A percentile compares a stretch with the other conserved stretches of the same genome.
phyloP scores from a whole-genome alignment of 1,140 invertebrate genomes.

The Palaemon carinicauda region DNA sequence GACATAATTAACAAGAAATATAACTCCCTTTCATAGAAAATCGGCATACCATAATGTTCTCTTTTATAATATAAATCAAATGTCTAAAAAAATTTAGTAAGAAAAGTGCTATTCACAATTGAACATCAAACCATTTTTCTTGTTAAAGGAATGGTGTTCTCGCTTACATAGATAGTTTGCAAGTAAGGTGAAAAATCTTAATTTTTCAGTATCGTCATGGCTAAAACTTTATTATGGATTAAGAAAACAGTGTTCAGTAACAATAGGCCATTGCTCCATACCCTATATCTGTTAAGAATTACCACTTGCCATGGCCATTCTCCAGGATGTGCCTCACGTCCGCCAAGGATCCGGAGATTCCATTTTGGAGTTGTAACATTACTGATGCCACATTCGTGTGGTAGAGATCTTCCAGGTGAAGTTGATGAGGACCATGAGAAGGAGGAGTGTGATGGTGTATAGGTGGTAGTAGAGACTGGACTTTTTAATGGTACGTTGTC shows the following conservation, averaged over 20 bases:
- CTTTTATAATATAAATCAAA: too few relatives aligned
- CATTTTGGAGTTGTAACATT: constrained; percentile 46
- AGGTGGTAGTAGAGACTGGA: not conserved
- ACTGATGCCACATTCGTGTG: constrained; percentile 52
- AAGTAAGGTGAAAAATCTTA: too few relatives aligned
- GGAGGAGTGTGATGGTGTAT: not conserved
- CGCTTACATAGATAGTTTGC: too few relatives aligned
- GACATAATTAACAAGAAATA: too few relatives aligned
- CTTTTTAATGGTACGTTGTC: not conserved
- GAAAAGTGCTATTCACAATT: too few relatives aligned
- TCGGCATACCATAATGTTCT: too few relatives aligned
- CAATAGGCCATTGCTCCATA: constrained; percentile 63
- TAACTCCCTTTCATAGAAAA: too few relatives aligned
- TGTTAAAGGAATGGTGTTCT: too few relatives aligned
- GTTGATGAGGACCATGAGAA: not conserved
- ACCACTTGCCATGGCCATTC: constrained; percentile 95
- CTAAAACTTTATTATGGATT: too few relatives aligned
- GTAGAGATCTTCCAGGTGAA: constrained; percentile 18
- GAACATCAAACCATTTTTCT: too few relatives aligned
- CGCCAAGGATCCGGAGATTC: constrained; percentile 83
- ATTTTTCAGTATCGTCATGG: too few relatives aligned
- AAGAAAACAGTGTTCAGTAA: not conserved
- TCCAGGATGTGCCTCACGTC: constrained; percentile 76
- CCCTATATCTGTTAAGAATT: constrained; percentile 82
- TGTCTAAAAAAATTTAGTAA: too few relatives aligned